Percentiles rank a stretch among this genome's conserved stretches.
phyloP scores from a whole-genome alignment of 2,113 vertebrate species.

The Cyprinodon brontotheroides region DNA sequence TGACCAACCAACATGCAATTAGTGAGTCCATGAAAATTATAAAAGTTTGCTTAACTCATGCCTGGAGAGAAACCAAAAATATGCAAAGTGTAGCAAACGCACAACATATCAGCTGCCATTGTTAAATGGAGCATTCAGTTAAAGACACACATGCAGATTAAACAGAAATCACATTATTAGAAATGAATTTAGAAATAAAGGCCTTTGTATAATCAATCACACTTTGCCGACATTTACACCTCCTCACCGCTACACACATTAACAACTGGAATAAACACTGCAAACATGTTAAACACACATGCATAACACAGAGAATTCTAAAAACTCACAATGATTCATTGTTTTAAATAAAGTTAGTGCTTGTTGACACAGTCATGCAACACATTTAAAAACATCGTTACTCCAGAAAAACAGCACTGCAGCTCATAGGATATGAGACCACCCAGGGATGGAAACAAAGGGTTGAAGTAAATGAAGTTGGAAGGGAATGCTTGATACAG shows the following conservation, averaged over 20 bases:
- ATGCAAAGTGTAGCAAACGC: conserved; percentile 4
- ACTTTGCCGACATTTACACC: conserved; percentile 42
- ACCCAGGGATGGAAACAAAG: conserved; percentile 22
- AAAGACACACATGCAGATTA: conserved; percentile 57
- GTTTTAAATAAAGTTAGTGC: conserved; percentile 48
- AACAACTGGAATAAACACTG: conserved; percentile 16
- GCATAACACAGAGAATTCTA: conserved; percentile 49
- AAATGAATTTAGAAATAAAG: conserved; percentile 34
- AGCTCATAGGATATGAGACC: conserved; percentile 67
- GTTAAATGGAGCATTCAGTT: conserved; percentile 19
- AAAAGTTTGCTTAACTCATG: conserved; percentile 36
- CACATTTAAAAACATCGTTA: conserved; percentile 48
- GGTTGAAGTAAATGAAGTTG: background rate
- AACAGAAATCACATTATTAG: conserved; percentile 33
- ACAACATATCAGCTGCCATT: conserved; percentile 30
- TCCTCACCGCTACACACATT: conserved; percentile 16
- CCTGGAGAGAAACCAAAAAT: conserved; percentile 20
- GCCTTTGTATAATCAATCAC: conserved; percentile 61
- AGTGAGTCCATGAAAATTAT: conserved; percentile 40
- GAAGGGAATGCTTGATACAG: background rate
- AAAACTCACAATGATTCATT: conserved; percentile 17
- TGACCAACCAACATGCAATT: conserved; percentile 73
- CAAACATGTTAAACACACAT: conserved; percentile 60
- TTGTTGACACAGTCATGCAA: conserved; percentile 63
- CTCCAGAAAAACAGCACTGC: conserved; percentile 79